Evolutionary conservation across 1,140 invertebrate species (phyloP).

Genomic region (Lithobius niger): DNA sequence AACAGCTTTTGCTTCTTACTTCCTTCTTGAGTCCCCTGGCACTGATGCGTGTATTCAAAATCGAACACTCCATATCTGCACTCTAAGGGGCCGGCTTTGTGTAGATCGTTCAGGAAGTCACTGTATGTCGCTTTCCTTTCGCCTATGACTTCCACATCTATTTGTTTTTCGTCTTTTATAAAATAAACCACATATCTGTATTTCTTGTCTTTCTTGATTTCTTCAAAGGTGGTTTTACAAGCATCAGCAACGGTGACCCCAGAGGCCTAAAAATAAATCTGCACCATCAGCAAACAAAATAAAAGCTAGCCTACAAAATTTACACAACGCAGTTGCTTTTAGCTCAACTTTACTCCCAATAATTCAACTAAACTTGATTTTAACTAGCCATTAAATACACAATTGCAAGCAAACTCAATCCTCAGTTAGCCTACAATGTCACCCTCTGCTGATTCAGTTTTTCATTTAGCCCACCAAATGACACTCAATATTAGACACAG

Average conservation of each 20-base stretch:
- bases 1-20: constrained; percentile 85
- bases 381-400: no score
- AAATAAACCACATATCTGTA: constrained; percentile 91
- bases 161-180: constrained; percentile 88
- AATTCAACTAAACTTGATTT: no score
- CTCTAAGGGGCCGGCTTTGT: constrained; percentile 61
- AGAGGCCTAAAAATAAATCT: constrained; percentile 64
- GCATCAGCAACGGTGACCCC: constrained; percentile 88
- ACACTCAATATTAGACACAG: no score
- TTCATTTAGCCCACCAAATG: no score
- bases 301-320: no score
- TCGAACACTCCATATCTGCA: constrained; percentile 91
- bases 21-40: constrained; percentile 78
- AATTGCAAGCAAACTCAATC: no score
- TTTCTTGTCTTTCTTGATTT: constrained; percentile 94
- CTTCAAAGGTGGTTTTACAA: constrained; percentile 88
- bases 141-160: constrained; percentile 73
- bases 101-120: constrained; percentile 75
- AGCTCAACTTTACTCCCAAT: no score
- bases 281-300: no score
- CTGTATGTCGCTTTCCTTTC: constrained; percentile 74
- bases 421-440: no score
- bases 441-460: no score
- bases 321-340: no score
- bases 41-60: constrained; percentile 90